Conservation (phyloP, 2,113 vertebrate genomes). For the Pelobates fuscus region DNA sequence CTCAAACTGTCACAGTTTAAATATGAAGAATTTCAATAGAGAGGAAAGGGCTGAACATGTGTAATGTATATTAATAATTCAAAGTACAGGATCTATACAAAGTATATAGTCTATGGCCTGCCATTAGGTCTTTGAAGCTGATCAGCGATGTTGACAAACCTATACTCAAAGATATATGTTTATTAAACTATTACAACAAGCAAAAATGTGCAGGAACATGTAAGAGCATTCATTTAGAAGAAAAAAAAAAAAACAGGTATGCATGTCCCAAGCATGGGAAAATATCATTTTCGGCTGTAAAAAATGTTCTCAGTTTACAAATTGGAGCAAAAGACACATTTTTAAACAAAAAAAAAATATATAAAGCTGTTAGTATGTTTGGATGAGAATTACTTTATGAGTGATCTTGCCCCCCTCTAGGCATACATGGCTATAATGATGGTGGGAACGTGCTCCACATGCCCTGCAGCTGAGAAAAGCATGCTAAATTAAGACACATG, state of each 20-base stretch:
- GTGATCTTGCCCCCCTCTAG: constrained; percentile 10
- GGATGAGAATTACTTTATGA: not conserved
- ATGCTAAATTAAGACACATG: not conserved
- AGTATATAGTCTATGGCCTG: not conserved
- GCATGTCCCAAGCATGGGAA: constrained; percentile 6
- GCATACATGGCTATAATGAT: not conserved
- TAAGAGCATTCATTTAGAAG: not conserved
- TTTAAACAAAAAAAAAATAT: not conserved
- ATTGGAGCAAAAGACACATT: not conserved
- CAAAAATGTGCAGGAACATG: constrained; percentile 3
- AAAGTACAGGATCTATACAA: not conserved
- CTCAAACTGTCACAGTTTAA: constrained; percentile 25
- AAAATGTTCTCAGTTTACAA: not conserved
- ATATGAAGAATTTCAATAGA: not conserved
- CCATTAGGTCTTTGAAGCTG: not conserved
- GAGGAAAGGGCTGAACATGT: not conserved
- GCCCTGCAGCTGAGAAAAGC: not conserved
- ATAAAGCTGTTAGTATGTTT: not conserved
- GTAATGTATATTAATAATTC: not conserved
- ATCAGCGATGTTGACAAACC: not conserved
- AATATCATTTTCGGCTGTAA: not conserved
- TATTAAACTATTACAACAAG: not conserved
- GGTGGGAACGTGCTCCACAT: constrained; percentile 1
- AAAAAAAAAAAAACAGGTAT: not conserved
- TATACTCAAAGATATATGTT: not conserved